A percentile compares a stretch with the other conserved stretches of the same genome.
These are phyloP conservation scores for Collichthys lucidus DNA, from an alignment of 2,113 vertebrate species.

Conservation along the genomic window DNA sequence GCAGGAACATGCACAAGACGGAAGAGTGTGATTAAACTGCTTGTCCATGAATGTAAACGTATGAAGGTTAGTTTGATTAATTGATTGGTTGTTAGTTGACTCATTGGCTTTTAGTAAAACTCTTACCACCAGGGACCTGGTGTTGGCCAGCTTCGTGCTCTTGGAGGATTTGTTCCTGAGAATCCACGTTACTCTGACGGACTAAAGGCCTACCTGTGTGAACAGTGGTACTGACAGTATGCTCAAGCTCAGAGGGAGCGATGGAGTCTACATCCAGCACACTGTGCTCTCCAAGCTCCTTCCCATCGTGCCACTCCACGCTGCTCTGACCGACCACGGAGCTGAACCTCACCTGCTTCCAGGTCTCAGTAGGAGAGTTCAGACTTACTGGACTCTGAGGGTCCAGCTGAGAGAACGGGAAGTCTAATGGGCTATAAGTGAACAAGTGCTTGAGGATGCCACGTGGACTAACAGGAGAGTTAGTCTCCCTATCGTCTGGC, in stretches of 20 bases:
- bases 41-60: neutral
- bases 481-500: slow-evolving; percentile 51
- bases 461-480: slow-evolving; percentile 44
- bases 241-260: slow-evolving; percentile 13
- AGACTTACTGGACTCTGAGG: slow-evolving; percentile 40
- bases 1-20: slow-evolving; percentile 35
- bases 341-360: slow-evolving; percentile 89
- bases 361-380: slow-evolving; percentile 53
- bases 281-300: slow-evolving; percentile 80
- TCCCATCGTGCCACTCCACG: slow-evolving; percentile 50
- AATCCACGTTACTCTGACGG: slow-evolving; percentile 27
- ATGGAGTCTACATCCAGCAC: slow-evolving; percentile 77
- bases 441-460: slow-evolving; percentile 87
- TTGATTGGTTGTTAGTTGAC: slow-evolving; percentile 12
- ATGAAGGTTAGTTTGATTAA: slow-evolving; percentile 7
- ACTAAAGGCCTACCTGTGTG: slow-evolving; percentile 28
- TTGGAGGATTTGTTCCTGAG: slow-evolving; percentile 52
- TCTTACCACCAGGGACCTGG: slow-evolving; percentile 83
- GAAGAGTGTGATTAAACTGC: neutral
- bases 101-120: slow-evolving; percentile 27
- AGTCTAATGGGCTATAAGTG: slow-evolving; percentile 86
- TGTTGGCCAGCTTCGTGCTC: slow-evolving; percentile 55
- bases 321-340: slow-evolving; percentile 57
- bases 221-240: neutral
- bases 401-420: slow-evolving; percentile 77